phyloP scores from a whole-genome alignment of 2,113 vertebrate genomes.

The Corvus hawaiiensis region DNA sequence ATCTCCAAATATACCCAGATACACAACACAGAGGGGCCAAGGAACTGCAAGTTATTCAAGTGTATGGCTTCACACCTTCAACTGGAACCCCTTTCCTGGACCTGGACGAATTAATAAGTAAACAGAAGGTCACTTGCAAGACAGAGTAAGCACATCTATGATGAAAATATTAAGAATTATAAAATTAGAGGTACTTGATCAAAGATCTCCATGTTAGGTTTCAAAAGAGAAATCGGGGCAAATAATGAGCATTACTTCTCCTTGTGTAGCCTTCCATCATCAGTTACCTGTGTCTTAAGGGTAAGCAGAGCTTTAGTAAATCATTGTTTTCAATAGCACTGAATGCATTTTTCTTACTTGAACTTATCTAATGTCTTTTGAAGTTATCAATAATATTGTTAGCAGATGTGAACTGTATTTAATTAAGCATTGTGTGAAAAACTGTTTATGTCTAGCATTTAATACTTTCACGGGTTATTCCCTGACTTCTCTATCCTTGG shows the following conservation, averaged over 20 bases:
- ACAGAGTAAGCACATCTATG: background rate
- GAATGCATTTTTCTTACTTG: background rate
- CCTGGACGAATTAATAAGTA: background rate
- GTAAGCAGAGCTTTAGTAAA: background rate
- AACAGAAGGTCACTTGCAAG: background rate
- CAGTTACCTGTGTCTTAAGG: background rate
- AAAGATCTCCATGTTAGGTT: background rate
- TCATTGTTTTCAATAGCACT: background rate
- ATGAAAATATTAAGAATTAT: background rate
- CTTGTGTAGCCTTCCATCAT: background rate
- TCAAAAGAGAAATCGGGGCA: background rate
- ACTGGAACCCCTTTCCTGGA: background rate
- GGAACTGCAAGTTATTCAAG: background rate
- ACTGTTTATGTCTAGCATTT: background rate
- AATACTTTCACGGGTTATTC: background rate
- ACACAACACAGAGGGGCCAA: background rate
- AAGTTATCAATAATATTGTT: background rate
- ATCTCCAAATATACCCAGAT: background rate
- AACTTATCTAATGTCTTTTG: background rate
- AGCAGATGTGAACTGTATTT: background rate
- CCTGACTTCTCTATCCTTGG: background rate
- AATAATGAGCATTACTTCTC: background rate
- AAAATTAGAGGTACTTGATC: background rate
- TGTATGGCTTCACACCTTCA: background rate
- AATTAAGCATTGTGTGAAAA: background rate